These are phyloP conservation scores for Cantharis rustica DNA, from an alignment of 2,888 invertebrate genomes.

Conservation along the genomic window DNA sequence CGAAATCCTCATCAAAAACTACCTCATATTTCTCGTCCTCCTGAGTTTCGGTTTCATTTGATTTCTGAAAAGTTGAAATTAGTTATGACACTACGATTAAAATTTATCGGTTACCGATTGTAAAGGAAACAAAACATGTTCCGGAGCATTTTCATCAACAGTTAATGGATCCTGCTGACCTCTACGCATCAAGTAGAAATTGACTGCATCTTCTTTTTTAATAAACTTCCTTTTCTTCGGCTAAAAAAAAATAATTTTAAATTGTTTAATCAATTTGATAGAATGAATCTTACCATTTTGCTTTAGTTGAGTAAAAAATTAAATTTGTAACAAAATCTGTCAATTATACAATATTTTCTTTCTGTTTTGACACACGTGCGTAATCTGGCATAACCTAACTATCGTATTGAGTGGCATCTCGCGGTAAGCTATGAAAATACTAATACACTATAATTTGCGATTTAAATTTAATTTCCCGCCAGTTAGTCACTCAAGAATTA, in stretches of 20 bases:
- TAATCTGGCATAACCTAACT: not conserved
- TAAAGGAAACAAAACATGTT: conserved; percentile 78
- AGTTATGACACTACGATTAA: not conserved
- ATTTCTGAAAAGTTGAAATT: not conserved
- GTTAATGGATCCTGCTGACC: conserved; percentile 92
- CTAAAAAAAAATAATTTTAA: conserved; percentile 49
- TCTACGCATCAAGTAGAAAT: conserved; percentile 90
- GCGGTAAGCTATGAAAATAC: too few relatives aligned
- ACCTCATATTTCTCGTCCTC: conserved; percentile 88
- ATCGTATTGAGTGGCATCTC: too few relatives aligned
- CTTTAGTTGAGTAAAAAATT: not conserved
- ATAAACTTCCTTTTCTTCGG: conserved; percentile 83
- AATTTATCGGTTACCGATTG: not conserved
- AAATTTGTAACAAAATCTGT: not conserved
- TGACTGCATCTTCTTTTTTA: conserved; percentile 88
- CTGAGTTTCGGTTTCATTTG: conserved; percentile 62
- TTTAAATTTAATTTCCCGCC: too few relatives aligned
- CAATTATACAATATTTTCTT: not conserved
- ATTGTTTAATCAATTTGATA: too few relatives aligned
- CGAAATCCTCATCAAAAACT: conserved; percentile 92
- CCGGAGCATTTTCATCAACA: conserved; percentile 87
- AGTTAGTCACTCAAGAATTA: too few relatives aligned
- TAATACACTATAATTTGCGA: too few relatives aligned
- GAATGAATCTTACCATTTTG: not conserved
- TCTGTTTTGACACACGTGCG: not conserved